Evolutionary conservation across 2,797 vertebrate genomes (phyloP), one percentile per base, ranked within the genome.

Genomic region (Coccyzus lansbergi): DNA sequence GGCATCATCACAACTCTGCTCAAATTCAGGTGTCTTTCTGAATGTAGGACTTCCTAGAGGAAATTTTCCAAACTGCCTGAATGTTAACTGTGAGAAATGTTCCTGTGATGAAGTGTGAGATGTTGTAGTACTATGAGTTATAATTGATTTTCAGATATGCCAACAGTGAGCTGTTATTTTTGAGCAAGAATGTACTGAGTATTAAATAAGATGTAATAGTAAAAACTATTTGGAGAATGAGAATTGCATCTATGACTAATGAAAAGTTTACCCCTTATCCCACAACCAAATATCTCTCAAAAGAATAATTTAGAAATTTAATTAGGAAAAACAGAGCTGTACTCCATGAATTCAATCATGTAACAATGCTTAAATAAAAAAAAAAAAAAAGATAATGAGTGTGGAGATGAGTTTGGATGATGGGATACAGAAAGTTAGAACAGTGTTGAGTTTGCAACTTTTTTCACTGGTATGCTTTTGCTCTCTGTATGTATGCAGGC

Each of bases 381-480:
- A n/a, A 60, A 83, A 65, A n/a, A 83, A 69, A 5, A 7, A 51
- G 12, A 36, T 78, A 53, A 53, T 26, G 12, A 59, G 8, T 19
- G 8, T 11, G 10, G 11, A 29, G 26, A 38, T 42, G n/a, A 84
- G 53, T 19, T 7, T 34, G 15, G 29, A 9, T 42, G 63, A 49
- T 70, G 38, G 36, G 51, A 46, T 55, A 26, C 5, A 59, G 59
- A 84, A 92, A 44, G 67, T 52, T 15, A 71, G 33, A 56, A 18
- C 19, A 60, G 48, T 20, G 19, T 28, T 55, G 48, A 31, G 25
- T 81, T 93, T 48, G 4, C 76, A 77, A 26, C 10, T 51, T 85
- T 3, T 42, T n/a, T 51, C 56, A 14, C 29, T 29, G 0, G 0
- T 19, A 20, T 85, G 80, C n/a, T 70, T 38, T 52, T 63, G 15